phyloP scores from a whole-genome alignment of 2,113 vertebrate genomes.

The human (Homo sapiens) region DNA sequence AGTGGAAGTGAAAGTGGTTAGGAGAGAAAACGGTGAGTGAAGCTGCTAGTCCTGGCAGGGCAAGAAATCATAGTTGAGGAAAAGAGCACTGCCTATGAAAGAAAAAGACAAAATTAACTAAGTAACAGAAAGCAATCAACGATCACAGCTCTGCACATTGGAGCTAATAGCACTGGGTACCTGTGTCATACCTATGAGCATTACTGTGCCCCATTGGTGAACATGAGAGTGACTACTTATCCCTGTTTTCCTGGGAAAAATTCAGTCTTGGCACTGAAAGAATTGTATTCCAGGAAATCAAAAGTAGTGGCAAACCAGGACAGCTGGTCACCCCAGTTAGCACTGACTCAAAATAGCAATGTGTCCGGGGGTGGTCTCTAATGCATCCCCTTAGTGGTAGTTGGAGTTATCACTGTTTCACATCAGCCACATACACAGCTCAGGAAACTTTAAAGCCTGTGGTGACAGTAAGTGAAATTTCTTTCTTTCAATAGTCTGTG shows the following conservation, averaged over 20 bases:
- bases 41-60: not conserved
- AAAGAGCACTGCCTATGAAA: accelerated
- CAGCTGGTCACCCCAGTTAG: not conserved
- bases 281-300: not conserved
- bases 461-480: no score
- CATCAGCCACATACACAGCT: not conserved
- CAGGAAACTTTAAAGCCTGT: not conserved
- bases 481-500: not conserved
- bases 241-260: not conserved
- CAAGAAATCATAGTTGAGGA: not conserved
- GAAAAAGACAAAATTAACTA: not conserved
- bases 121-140: not conserved
- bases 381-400: not conserved
- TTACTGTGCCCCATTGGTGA: not conserved
- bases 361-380: accelerated
- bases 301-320: not conserved
- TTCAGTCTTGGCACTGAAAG: not conserved
- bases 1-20: not conserved
- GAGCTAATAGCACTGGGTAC: not conserved
- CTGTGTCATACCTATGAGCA: accelerated
- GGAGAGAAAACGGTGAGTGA: not conserved
- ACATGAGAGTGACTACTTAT: not conserved
- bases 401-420: not conserved
- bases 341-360: not conserved
- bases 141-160: not conserved